Percentiles rank a stretch among this genome's conserved stretches.
These are phyloP conservation scores for Chloroclystis v-ata DNA, from an alignment of 2,888 invertebrate genomes.

Conservation along the genomic window DNA sequence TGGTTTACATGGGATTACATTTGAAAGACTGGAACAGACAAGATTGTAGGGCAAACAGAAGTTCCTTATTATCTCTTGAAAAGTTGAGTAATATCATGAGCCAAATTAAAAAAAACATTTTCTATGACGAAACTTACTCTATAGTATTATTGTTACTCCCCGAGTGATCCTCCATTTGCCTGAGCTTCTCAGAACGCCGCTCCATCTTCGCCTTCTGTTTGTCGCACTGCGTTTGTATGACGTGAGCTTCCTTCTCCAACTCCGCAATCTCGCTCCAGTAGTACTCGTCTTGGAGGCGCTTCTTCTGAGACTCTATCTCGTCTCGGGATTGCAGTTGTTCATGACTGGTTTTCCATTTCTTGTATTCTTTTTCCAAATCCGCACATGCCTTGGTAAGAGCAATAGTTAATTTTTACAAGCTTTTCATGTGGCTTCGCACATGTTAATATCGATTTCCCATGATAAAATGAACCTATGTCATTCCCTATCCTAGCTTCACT, in stretches of 20 bases:
- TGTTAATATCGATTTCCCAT: no score
- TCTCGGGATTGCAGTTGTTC: slow-evolving; percentile 76
- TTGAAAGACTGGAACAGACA: no score
- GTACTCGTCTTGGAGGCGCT: slow-evolving; percentile 76
- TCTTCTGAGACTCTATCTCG: slow-evolving; percentile 65
- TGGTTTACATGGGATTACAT: no score
- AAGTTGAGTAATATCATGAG: background rate
- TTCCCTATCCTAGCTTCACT: no score
- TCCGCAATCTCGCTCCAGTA: slow-evolving; percentile 71
- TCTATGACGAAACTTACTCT: slow-evolving; percentile 52
- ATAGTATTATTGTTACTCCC: slow-evolving; percentile 58
- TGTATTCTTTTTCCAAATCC: slow-evolving; percentile 65
- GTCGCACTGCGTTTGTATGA: slow-evolving; percentile 62
- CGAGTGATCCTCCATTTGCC: slow-evolving; percentile 51
- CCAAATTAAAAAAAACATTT: background rate
- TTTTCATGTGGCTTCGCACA: no score
- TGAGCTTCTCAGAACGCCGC: slow-evolving; percentile 53
- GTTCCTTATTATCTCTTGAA: no score
- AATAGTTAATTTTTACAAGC: background rate
- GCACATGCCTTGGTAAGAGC: slow-evolving; percentile 46
- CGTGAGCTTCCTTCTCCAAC: slow-evolving; percentile 47
- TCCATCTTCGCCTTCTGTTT: slow-evolving; percentile 63
- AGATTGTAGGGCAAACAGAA: no score
- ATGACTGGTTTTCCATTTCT: slow-evolving; percentile 75
- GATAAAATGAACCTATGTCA: no score